Conservation (phyloP, 2,888 invertebrate species). For the Scaptodrosophila latifasciaeformis region DNA sequence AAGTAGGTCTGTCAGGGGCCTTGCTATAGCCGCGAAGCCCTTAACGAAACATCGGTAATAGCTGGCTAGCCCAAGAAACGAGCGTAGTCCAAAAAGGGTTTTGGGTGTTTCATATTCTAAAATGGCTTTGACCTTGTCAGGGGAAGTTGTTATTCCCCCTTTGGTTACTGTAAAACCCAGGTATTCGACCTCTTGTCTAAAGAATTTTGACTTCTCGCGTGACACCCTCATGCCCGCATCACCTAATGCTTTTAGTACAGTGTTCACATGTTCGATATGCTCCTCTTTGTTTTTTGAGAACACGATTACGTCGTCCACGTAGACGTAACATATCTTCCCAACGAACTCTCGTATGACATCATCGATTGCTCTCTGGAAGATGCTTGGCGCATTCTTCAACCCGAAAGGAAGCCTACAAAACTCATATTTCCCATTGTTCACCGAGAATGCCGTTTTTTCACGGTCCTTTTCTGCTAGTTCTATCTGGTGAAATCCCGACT, state of each 20-base stretch:
- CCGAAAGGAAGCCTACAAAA: background rate
- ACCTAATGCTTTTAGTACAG: background rate
- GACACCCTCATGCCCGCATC: conserved; percentile 10
- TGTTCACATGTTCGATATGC: background rate
- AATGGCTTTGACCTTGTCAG: background rate
- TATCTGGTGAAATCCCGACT: conserved; percentile 12
- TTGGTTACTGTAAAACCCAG: conserved; percentile 3
- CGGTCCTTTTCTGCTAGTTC: conserved; percentile 2
- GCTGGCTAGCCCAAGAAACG: background rate
- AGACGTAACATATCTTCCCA: conserved; percentile 14
- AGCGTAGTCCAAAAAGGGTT: background rate
- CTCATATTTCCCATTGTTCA: too few relatives aligned
- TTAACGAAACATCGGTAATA: background rate
- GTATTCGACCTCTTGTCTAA: background rate
- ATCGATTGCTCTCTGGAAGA: conserved; percentile 16
- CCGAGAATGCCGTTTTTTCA: background rate
- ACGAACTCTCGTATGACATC: conserved; percentile 8
- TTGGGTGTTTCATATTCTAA: background rate
- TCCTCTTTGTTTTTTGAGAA: conserved; percentile 7
- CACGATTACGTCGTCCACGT: conserved; percentile 14
- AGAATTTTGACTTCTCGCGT: conserved; percentile 2
- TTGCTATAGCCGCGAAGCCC: too few relatives aligned
- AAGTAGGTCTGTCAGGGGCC: background rate
- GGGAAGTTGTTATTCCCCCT: background rate
- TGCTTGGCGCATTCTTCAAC: conserved; percentile 1